A percentile compares a stretch with the other conserved stretches of the same genome.
These are phyloP conservation scores for Sylvia atricapilla DNA, from an alignment of 2,113 vertebrate genomes.

Conservation along the genomic window DNA sequence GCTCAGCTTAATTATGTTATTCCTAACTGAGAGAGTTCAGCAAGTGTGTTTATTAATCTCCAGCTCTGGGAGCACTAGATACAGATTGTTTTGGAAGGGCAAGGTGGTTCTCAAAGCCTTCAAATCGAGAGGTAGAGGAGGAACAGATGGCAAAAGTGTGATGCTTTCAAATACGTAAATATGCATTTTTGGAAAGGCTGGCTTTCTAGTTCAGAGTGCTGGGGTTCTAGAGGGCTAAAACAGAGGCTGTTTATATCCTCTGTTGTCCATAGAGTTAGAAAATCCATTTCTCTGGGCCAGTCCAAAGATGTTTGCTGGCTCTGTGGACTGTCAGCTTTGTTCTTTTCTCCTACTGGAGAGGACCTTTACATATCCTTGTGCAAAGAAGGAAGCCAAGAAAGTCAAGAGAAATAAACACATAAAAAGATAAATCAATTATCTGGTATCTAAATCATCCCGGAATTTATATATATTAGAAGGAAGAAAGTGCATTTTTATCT, in stretches of 20 bases:
- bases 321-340: not conserved
- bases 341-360: not conserved
- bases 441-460: not conserved
- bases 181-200: not conserved
- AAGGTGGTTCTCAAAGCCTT: not conserved
- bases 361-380: not conserved
- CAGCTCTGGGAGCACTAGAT: not conserved
- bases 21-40: not conserved
- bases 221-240: not conserved
- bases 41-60: not conserved
- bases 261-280: not conserved
- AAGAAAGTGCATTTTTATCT: not conserved
- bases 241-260: not conserved
- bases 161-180: not conserved
- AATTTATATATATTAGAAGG: not conserved
- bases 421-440: not conserved
- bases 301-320: not conserved
- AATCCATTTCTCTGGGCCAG: fast-evolving
- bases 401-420: not conserved
- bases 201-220: not conserved
- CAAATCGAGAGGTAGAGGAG: not conserved
- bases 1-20: not conserved
- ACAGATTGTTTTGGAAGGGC: not conserved
- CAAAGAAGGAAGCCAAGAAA: not conserved
- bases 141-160: not conserved